Base-by-base conservation (phyloP, 1,140 invertebrate species). In the Notospermus geniculatus region DNA sequence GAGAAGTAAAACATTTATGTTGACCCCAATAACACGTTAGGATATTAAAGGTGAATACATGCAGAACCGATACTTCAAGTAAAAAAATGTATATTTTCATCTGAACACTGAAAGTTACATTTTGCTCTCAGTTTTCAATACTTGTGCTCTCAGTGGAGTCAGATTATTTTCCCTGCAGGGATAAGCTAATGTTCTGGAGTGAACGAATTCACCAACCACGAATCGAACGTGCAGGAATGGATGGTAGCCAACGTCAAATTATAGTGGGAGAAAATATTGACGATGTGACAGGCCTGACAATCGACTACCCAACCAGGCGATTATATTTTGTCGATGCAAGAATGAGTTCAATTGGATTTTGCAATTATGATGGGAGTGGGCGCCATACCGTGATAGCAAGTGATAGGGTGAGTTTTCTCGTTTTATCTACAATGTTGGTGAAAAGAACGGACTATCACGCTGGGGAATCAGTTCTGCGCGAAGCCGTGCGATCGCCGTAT, bases 281-380 rank as follows among this genome's bases (percentile, higher is more conserved):
- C 80, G 98, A 95, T 95, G 96, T 96, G 0, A 98, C 98, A 75
- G 95, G 95, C 2, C 79, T 99, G 0, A 93, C 96, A 0, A 79
- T 99, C 17, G 97, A 99, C 75, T 91, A 93, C 7, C 91, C 95
- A 0, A 97, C 89, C 1, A 90, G 92, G 75, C 82, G 95, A 39
- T 87, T 99, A 0, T 99, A 99, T 76, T 99, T 99, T 79, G 95
- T 95, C 7, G 97, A 99, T 80, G 95, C 92, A 0, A 96, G 98
- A 75, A 79, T 99, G 15, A 96, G 99, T 75, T 98, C 95, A 67
- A 99, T 99, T 53, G 96, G 98, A 76, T 98, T 95, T 74, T 97
- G 95, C 73, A 90, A 96, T 70, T 99, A 99, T 80, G 93, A 98
- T 73, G 97, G 97, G 19, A 88, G 86, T 0, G 90, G 91, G 29